phyloP scores from a whole-genome alignment of 1,140 invertebrate genomes.

The silkworm (Bombyx mori) region DNA sequence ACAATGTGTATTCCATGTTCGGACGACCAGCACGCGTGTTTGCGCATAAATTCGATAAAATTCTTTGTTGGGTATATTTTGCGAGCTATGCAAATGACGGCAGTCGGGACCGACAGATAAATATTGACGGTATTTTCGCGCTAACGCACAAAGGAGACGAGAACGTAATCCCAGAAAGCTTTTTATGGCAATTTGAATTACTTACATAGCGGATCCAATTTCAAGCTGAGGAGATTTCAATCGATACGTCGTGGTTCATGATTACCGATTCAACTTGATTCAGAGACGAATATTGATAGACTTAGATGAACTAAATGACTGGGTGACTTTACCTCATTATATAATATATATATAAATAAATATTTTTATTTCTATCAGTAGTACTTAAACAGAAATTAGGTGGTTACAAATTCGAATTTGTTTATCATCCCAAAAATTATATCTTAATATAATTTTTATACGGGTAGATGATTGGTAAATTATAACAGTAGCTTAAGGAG shows the following conservation, averaged over 20 bases:
- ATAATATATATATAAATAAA: no score
- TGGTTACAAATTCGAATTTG: no score
- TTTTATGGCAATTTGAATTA: constrained; percentile 15
- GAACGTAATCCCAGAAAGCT: constrained; percentile 9
- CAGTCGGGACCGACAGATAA: constrained; percentile 17
- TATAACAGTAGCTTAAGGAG: no score
- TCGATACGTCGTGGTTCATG: constrained; percentile 1
- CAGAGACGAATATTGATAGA: constrained; percentile 3
- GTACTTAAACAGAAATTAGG: no score
- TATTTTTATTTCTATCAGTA: no score
- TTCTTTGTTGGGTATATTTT: constrained; percentile 36
- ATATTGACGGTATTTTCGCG: constrained; percentile 8
- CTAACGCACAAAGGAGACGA: constrained; percentile 10
- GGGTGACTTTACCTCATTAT: no score
- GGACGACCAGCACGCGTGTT: constrained; percentile 25
- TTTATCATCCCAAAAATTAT: no score
- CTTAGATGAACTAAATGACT: no score
- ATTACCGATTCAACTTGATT: neutral
- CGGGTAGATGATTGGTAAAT: no score
- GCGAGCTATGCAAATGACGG: constrained; percentile 23
- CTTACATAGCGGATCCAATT: constrained; percentile 14
- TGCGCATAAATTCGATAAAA: constrained; percentile 53
- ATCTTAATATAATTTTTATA: no score
- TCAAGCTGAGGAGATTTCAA: constrained; percentile 12
- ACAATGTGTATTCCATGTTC: constrained; percentile 28